A percentile compares a stretch with the other conserved stretches of the same genome.
Evolutionary conservation across 2,888 invertebrate species (phyloP).

Genomic region (Zygogramma bicolorata): DNA sequence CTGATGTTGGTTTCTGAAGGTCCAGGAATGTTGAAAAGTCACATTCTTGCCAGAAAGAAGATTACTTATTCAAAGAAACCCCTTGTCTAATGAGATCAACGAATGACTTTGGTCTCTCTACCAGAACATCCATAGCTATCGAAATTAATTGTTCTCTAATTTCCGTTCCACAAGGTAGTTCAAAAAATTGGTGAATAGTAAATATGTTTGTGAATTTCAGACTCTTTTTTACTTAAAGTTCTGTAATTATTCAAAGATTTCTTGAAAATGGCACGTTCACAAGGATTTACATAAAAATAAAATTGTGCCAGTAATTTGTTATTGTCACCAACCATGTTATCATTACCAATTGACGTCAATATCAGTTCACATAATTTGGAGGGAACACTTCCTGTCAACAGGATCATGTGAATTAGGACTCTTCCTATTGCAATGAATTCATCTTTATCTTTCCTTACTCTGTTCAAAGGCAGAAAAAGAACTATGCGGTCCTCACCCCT

Average conservation of each 20-base stretch:
- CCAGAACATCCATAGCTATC: neutral
- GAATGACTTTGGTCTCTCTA: neutral
- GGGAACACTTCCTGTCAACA: constrained; percentile 20
- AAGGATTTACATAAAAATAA: constrained; percentile 11
- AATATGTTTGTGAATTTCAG: neutral
- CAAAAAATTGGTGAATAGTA: neutral
- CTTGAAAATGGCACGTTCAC: neutral
- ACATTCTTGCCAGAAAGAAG: neutral
- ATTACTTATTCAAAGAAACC: neutral
- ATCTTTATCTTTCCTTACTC: constrained; percentile 1
- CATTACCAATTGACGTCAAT: constrained; percentile 10
- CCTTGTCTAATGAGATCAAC: neutral
- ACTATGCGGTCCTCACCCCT: constrained; percentile 12
- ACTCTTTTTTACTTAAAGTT: neutral
- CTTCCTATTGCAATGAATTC: constrained; percentile 11
- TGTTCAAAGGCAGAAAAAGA: constrained; percentile 2
- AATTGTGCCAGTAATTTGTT: constrained; percentile 6
- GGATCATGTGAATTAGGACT: constrained; percentile 14
- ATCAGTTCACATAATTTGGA: constrained; percentile 13
- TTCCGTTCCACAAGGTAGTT: neutral
- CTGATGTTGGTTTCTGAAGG: neutral
- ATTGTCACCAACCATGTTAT: neutral
- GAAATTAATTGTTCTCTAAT: neutral
- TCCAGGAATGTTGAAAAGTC: constrained; percentile 1
- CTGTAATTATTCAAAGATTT: neutral